Conservation (phyloP, 2,113 vertebrate genomes). For the Chascanopsetta lugubris region DNA sequence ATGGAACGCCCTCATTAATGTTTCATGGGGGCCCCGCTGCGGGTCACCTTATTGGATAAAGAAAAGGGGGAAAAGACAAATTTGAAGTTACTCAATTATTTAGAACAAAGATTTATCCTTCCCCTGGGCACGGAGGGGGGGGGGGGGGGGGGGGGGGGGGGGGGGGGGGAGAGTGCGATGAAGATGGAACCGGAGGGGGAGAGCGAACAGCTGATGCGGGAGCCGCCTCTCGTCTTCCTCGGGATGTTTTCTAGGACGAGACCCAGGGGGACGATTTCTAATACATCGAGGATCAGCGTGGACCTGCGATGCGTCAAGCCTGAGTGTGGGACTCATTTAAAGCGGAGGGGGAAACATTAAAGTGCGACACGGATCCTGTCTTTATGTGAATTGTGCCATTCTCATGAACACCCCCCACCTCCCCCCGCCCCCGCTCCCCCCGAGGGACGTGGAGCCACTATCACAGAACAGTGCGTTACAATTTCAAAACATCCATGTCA, state of each 20-base stretch:
- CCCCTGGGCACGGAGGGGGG: slow-evolving; percentile 46
- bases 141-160: slow-evolving; percentile 24
- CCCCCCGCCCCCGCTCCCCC: no score
- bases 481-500: slow-evolving; percentile 1
- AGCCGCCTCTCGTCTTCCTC: slow-evolving; percentile 46
- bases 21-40: slow-evolving; percentile 58
- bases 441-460: background rate
- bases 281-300: slow-evolving; percentile 47
- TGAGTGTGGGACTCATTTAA: slow-evolving; percentile 47
- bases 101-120: slow-evolving; percentile 72
- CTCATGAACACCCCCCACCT: slow-evolving; percentile 8
- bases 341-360: slow-evolving; percentile 27
- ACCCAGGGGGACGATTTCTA: slow-evolving; percentile 63
- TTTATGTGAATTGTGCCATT: slow-evolving; percentile 21
- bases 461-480: slow-evolving; percentile 1
- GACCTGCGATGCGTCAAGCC: slow-evolving; percentile 45
- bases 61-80: slow-evolving; percentile 73
- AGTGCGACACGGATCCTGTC: background rate
- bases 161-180: slow-evolving; percentile 22
- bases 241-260: slow-evolving; percentile 63
- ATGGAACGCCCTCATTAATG: slow-evolving; percentile 67
- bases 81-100: slow-evolving; percentile 79
- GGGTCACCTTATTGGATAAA: slow-evolving; percentile 76
- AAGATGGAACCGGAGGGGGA: slow-evolving; percentile 34
- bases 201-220: slow-evolving; percentile 44